Conservation (phyloP, 2,888 invertebrate species). For the Idaea dimidiata region DNA sequence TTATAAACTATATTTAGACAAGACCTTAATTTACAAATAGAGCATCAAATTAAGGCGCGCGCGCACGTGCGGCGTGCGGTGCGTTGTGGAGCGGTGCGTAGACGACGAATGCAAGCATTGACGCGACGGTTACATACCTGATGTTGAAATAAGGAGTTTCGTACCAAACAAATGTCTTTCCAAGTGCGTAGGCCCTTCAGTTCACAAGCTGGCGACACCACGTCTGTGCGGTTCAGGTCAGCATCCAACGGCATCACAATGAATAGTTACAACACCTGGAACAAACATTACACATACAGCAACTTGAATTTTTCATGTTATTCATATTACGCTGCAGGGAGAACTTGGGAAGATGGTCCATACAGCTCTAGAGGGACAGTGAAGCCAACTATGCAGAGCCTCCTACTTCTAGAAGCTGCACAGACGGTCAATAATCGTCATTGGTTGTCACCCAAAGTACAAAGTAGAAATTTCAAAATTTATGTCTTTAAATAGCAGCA, state of each 20-base stretch:
- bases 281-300: slow-evolving; percentile 32
- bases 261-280: slow-evolving; percentile 77
- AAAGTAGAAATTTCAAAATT: too few species aligned
- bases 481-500: too few species aligned
- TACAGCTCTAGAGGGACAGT: too few species aligned
- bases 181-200: slow-evolving; percentile 78
- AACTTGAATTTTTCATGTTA: too few species aligned
- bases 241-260: slow-evolving; percentile 82
- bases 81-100: not conserved
- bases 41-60: not conserved
- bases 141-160: slow-evolving; percentile 77
- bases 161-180: slow-evolving; percentile 79
- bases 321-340: too few species aligned
- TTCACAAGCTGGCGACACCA: slow-evolving; percentile 79
- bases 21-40: not conserved
- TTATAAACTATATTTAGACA: not conserved
- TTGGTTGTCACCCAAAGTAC: too few species aligned
- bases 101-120: not conserved
- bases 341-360: too few species aligned
- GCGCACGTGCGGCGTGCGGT: not conserved
- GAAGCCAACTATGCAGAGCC: too few species aligned
- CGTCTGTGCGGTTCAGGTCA: slow-evolving; percentile 78
- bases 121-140: slow-evolving; percentile 60
- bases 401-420: too few species aligned
- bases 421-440: too few species aligned